Conservation (phyloP, 2,113 vertebrate genomes). For the Carassius carassius region DNA sequence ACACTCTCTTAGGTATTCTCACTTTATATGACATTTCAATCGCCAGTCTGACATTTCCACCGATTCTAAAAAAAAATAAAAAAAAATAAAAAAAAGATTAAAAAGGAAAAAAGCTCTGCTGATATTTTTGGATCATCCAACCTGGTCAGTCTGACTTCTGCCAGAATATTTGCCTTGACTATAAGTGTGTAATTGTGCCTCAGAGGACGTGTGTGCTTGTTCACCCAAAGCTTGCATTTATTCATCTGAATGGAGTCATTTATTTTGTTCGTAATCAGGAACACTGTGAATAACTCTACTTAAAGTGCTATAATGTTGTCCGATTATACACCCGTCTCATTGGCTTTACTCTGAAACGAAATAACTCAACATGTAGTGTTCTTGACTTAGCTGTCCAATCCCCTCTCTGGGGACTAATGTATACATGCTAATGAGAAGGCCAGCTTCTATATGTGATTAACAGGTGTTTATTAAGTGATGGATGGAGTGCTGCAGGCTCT, state of each 20-base stretch:
- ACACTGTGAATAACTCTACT: background rate
- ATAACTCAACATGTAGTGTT: too few relatives aligned
- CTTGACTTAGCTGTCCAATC: too few relatives aligned
- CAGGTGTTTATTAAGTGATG: too few relatives aligned
- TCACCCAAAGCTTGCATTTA: background rate
- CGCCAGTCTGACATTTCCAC: constrained; percentile 47
- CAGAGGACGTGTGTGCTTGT: background rate
- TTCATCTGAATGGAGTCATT: background rate
- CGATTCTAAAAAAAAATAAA: constrained; percentile 19
- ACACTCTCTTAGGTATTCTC: constrained; percentile 23
- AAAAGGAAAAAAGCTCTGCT: background rate
- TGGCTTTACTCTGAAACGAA: too few relatives aligned
- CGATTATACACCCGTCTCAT: too few relatives aligned
- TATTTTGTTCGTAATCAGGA: constrained; percentile 24
- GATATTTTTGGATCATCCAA: constrained; percentile 41
- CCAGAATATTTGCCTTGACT: background rate
- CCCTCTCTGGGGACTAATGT: too few relatives aligned
- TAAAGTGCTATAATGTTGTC: too few relatives aligned
- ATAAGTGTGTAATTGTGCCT: background rate
- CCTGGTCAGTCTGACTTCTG: constrained; percentile 16
- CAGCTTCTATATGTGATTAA: too few relatives aligned
- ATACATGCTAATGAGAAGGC: too few relatives aligned
- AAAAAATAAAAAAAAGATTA: too few relatives aligned
- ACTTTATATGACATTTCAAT: constrained; percentile 51
- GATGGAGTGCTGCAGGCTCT: too few relatives aligned